Percentiles rank a stretch among this genome's conserved stretches.
Evolutionary conservation across 1,140 invertebrate genomes (phyloP).

Genomic region (Agrilus planipennis): DNA sequence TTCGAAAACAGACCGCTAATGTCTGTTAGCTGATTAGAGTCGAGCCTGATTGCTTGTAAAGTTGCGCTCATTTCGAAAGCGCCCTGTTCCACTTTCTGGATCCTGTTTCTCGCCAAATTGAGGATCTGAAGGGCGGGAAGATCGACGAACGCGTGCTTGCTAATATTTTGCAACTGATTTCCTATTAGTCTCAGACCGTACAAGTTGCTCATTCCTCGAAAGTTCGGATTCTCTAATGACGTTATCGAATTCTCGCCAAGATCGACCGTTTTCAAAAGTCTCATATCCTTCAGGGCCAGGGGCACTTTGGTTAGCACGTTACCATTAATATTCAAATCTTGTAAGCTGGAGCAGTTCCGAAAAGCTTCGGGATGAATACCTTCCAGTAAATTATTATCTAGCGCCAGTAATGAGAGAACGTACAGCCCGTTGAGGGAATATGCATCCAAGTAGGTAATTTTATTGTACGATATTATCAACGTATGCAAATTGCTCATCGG

Average conservation of each 20-base stretch:
- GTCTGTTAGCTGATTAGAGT: constrained; percentile 73
- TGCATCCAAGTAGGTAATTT: constrained; percentile 61
- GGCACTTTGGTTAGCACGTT: constrained; percentile 74
- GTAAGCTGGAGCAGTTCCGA: constrained; percentile 65
- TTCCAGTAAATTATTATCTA: constrained; percentile 69
- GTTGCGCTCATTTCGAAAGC: constrained; percentile 68
- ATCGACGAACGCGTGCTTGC: constrained; percentile 65
- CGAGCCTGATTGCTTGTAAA: constrained; percentile 74
- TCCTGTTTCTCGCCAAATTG: constrained; percentile 77
- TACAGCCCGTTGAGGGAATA: constrained; percentile 67
- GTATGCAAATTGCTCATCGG: constrained; percentile 76
- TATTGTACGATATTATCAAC: constrained; percentile 66
- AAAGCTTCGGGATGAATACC: constrained; percentile 70
- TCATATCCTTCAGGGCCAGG: constrained; percentile 57
- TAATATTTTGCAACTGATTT: constrained; percentile 78
- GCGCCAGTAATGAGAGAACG: constrained; percentile 60
- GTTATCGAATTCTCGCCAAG: constrained; percentile 72
- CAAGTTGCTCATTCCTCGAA: constrained; percentile 64
- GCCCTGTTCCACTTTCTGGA: constrained; percentile 66
- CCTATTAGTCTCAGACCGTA: constrained; percentile 77
- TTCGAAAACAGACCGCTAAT: constrained; percentile 76
- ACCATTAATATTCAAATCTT: constrained; percentile 75
- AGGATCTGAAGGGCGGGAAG: constrained; percentile 74
- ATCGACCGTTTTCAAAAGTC: constrained; percentile 66
- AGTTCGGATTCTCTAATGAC: constrained; percentile 63